A percentile compares a stretch with the other conserved stretches of the same genome.
phyloP scores from a whole-genome alignment of 2,888 invertebrate genomes.

The Poecilobothrus nobilitatus region DNA sequence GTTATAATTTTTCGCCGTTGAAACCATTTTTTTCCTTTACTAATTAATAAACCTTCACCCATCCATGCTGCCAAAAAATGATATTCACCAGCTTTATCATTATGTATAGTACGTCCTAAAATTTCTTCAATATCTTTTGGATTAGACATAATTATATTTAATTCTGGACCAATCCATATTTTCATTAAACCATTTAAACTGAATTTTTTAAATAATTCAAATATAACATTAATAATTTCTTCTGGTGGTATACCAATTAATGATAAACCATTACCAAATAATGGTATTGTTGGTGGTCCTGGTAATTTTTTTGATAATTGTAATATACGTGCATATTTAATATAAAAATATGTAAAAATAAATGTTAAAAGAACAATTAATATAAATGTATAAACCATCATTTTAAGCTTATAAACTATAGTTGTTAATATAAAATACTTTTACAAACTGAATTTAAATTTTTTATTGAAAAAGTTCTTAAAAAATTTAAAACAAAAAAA shows the following conservation, averaged over 20 bases:
- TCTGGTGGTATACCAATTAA: constrained; percentile 45
- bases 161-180: constrained; percentile 38
- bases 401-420: no score
- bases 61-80: constrained; percentile 46
- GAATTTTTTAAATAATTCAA: constrained; percentile 36
- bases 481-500: neutral
- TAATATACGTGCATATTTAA: constrained; percentile 8
- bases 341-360: neutral
- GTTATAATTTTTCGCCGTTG: constrained; percentile 61
- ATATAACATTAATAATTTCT: constrained; percentile 32
- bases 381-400: neutral
- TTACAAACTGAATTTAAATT: neutral
- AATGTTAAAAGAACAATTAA: neutral
- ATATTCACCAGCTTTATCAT: constrained; percentile 50
- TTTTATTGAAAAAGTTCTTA: neutral
- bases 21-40: constrained; percentile 40
- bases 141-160: constrained; percentile 33
- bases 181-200: constrained; percentile 28
- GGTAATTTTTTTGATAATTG: constrained; percentile 22
- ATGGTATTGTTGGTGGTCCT: constrained; percentile 41
- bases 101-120: constrained; percentile 35
- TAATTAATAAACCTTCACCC: constrained; percentile 50
- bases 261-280: constrained; percentile 43
- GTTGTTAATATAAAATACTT: neutral
- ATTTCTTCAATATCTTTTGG: constrained; percentile 35